A percentile compares a stretch with the other conserved stretches of the same genome.
These are phyloP conservation scores for human DNA, from an alignment of 2,113 vertebrate genomes.

Conservation along the genomic window DNA sequence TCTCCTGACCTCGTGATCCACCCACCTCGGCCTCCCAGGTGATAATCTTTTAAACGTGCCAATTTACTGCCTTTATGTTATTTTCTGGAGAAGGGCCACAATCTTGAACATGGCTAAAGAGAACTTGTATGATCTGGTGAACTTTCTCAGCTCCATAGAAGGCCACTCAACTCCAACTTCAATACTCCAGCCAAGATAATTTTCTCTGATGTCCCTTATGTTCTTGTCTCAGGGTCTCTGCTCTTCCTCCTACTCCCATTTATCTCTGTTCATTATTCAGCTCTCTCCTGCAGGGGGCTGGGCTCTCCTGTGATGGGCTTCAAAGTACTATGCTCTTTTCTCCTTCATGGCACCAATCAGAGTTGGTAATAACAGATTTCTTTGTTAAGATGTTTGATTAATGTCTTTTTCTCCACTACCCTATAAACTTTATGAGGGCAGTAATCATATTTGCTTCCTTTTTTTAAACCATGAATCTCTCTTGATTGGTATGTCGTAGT, in stretches of 20 bases:
- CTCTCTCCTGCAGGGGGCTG: background rate
- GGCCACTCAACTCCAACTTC: background rate
- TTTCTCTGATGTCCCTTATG: background rate
- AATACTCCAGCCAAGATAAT: background rate
- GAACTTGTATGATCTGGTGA: background rate
- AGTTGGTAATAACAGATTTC: background rate
- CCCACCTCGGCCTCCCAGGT: too few species aligned
- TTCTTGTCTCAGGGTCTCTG: background rate
- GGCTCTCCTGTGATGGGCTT: background rate
- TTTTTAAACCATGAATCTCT: background rate
- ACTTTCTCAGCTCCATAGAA: background rate
- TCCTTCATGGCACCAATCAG: background rate
- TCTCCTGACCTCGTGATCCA: too few species aligned
- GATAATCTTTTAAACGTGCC: conserved; percentile 7
- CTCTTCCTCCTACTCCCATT: background rate
- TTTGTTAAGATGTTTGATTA: background rate
- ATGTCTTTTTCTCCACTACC: background rate
- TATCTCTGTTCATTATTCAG: background rate
- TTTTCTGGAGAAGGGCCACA: background rate
- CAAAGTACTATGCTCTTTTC: background rate
- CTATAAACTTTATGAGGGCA: background rate
- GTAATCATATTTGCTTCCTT: background rate
- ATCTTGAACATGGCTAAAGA: background rate
- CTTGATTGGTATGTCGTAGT: background rate
- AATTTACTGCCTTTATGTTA: background rate